Base-by-base conservation (phyloP, 2,888 invertebrate genomes). In the Strigamia maritima region DNA sequence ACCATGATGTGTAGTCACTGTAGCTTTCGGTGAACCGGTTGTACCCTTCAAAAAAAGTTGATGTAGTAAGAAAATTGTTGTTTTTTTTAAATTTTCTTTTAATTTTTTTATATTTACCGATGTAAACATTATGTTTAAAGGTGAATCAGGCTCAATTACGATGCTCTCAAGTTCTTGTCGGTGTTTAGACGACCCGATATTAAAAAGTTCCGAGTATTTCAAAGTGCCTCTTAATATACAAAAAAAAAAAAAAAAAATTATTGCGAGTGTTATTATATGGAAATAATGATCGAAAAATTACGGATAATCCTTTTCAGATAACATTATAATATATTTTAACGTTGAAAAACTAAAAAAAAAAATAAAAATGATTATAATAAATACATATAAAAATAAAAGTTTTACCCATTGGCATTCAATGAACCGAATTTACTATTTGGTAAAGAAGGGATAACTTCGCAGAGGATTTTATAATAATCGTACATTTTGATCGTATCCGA, bases 401-500 rank as follows among this genome's bases (percentile, higher is more conserved):
- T 22, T 2, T 35, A 75, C 75, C n/a, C 22, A 6, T 74, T 24
- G n/a, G 14, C 7, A 31, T 74, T 24, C 4, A 75, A 35, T 1
- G 2, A 2, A 16, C 75, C 75, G 1, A 35, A 19, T 40, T 75
- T 40, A 22, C 28, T 22, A 1, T 31, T 35, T 1, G 77, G 22
- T 24, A 77, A 49, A 6, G 12, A n/a, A 7, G 77, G 77, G 1
- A 49, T 44, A 10, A 77, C 49, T 6, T 1, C n/a, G 19, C 77
- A 65, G 8, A 79, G 35, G n/a, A 79, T 49, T 54, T 75, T 26
- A 19, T 79, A 76, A 24, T 91, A 94, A 81, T 92, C 87, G 81
- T 91, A 90, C 0, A 87, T 87, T 84, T 90, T 91, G 84, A 90
- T 91, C 0, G 84, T 85, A 76, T 90, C 89, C 0, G 91, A 89